Base-by-base conservation (phyloP, 1,140 invertebrate genomes). In the Yoshiicerus persimilis region DNA sequence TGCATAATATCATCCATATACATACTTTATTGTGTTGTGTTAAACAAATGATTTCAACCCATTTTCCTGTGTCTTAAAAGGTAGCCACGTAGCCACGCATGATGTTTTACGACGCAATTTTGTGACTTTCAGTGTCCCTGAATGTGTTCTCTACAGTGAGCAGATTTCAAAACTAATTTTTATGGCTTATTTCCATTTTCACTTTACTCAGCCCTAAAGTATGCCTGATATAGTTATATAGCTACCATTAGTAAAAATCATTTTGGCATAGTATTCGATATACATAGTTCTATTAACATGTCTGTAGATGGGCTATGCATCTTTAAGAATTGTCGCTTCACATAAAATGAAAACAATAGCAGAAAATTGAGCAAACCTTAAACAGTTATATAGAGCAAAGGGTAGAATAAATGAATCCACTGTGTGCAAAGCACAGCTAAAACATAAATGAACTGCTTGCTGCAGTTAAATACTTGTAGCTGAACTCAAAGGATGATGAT, bases 361-460 rank as follows among this genome's bases (percentile, higher is more conserved):
- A 80, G 75, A 80, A 80, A 80, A 80, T 80, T 80, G 75, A 80
- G 75, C 30, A 6, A 80, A 25, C 75, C 75, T 34, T 70, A 70
- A 30, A 70, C 66, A 70, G 25, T 30, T 70, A 30, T 30, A 70
- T 70, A 70, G 66, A 30, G 66, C 30, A 30, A 10, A 70, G 25
- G 41, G 41, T 47, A 32, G 30, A 30, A 70, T 30, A 70, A 70
- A 70, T 3, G 30, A 30, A 30, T 11, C 4, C 66, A 70, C 3
- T 32, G 66, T 27, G 16, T 30, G 16, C 11, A 70, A 9, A 70
- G n/a, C 13, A 56, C 16, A 56, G 47, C 16, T 56, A 10, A 32
- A 27, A 70, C 66, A 30, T 27, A 70, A 32, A 70, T 70, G 66
- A 70, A 70, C 66, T 70, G 27, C 32, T 77, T 30, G 27, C 16